phyloP scores from a whole-genome alignment of 2,113 vertebrate genomes.

The Callipepla californica region DNA sequence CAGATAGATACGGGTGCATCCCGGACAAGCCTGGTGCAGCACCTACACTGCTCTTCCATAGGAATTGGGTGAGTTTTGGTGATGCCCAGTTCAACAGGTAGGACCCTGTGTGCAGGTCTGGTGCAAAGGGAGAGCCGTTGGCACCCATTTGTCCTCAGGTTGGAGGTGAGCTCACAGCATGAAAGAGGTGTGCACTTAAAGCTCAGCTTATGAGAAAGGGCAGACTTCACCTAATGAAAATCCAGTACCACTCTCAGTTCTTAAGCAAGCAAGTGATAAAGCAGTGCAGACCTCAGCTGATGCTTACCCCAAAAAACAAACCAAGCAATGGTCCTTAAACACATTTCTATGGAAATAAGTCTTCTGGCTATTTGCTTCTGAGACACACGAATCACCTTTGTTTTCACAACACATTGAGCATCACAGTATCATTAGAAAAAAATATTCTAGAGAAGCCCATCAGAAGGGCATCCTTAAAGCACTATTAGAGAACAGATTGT shows the following conservation, averaged over 20 bases:
- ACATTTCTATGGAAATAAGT: background rate
- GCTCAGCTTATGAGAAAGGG: background rate
- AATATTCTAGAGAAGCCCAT: background rate
- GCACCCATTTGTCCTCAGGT: background rate
- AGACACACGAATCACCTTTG: background rate
- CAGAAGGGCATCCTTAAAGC: constrained; percentile 9
- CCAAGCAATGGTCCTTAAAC: background rate
- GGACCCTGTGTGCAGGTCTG: background rate
- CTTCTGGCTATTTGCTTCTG: background rate
- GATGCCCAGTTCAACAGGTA: background rate
- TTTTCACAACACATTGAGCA: constrained; percentile 24
- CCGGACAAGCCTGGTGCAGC: background rate
- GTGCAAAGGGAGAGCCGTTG: no score
- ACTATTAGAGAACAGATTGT: constrained; percentile 8
- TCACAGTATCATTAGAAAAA: background rate
- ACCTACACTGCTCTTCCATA: background rate
- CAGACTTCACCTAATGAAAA: background rate
- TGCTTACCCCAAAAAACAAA: background rate
- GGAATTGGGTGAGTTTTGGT: background rate
- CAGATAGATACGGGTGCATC: background rate
- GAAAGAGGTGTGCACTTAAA: background rate
- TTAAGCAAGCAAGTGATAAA: background rate
- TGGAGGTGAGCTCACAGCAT: background rate
- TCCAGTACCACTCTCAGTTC: background rate
- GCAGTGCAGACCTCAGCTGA: background rate